These are phyloP conservation scores for Martes martes DNA, from an alignment of 2,113 vertebrate species.

Conservation along the genomic window DNA sequence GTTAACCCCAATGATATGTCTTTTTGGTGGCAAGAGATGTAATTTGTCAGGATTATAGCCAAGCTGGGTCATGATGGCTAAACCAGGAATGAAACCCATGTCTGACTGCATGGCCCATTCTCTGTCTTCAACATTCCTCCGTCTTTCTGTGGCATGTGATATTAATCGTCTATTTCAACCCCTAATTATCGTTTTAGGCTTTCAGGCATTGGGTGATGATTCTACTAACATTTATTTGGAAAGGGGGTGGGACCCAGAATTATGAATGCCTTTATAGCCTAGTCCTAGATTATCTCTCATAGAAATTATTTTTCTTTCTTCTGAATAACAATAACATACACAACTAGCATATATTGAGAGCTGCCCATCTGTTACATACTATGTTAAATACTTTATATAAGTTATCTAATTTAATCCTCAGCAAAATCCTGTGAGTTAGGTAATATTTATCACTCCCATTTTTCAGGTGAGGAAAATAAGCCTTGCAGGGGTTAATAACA, in stretches of 20 bases:
- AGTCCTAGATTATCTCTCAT: background rate
- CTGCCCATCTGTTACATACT: background rate
- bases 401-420: background rate
- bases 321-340: background rate
- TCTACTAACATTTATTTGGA: background rate
- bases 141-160: background rate
- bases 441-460: background rate
- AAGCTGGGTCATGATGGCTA: background rate
- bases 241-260: background rate
- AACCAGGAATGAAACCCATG: background rate
- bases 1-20: background rate
- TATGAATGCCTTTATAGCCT: background rate
- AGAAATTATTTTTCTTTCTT: slow-evolving; percentile 8
- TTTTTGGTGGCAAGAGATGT: background rate
- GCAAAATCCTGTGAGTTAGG: background rate
- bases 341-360: background rate
- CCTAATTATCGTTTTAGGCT: background rate
- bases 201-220: background rate
- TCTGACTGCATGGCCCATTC: background rate
- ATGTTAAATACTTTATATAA: background rate
- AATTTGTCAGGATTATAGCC: background rate
- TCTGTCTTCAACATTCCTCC: background rate
- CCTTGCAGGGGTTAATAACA: background rate
- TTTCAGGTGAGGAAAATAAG: background rate
- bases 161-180: background rate